Base-by-base conservation (phyloP, 2,113 vertebrate species). In the Caranx melampygus region DNA sequence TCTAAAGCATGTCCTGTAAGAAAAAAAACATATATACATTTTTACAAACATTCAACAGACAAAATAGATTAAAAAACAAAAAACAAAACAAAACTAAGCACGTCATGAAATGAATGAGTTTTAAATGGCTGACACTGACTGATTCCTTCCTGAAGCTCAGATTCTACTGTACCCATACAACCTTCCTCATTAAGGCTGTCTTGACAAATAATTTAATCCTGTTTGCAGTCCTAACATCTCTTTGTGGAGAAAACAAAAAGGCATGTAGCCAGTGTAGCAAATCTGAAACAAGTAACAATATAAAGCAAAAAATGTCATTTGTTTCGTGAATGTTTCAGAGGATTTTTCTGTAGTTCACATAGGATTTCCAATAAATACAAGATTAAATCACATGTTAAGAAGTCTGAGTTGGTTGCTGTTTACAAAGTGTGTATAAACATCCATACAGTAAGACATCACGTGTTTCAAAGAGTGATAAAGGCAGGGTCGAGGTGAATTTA, bases 1-100 rank as follows among this genome's bases (percentile, higher is more conserved):
- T 96, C 97, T 97, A 98, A 97, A 97, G 95, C 92, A 94, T 96
- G 96, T 97, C 96, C 96, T 96, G 95, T 97, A 98, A 93, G 95
- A 97, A 97, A 63, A 76, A 87, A 95, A 95, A 83, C 88, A 95
- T 97, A 97, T 98, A 94, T 98, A 98, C 97, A 98, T 89, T 97
- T 98, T 97, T 97, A 98, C 96, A 98, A 96, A 96, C 92, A 92
- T 94, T 95, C 94, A 95, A 97, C 92, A 94, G 92, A 94, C 91
- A 78, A 95, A 80, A 88, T 51, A 82, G 61, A 80, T 72, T 26
- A 51, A 91, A 95, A 95, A 95, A 95, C 68, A 91, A 90, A 84
- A 81, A 54, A n/a, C 5, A 69, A 67, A 63, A 83, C 57, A 55
- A 75, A 88, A 54, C 51, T 92, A 92, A 90, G 31, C 58, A 83